A percentile compares a stretch with the other conserved stretches of the same genome.
Conservation (phyloP, 2,888 invertebrate species). For the Lithophane leautieri region DNA sequence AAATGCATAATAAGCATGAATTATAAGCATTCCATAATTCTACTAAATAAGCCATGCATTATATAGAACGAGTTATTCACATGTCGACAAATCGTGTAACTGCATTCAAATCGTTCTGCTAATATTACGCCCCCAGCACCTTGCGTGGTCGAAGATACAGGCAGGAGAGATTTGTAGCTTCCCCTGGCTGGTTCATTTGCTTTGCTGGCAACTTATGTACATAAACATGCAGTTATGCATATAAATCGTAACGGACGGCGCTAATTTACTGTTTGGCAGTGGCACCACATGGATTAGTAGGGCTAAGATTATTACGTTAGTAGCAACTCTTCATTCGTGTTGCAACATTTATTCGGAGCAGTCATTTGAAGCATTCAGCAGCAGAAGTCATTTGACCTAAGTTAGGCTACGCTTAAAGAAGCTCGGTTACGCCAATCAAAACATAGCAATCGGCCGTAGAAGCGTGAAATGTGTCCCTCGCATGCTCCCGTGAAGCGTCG, state of each 20-base stretch:
- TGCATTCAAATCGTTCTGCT: constrained; percentile 50
- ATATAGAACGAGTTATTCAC: constrained; percentile 44
- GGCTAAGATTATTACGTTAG: constrained; percentile 5
- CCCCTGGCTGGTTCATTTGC: not conserved
- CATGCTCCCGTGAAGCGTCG: constrained; percentile 50
- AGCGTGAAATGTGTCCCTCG: constrained; percentile 65
- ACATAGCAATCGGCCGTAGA: constrained; percentile 45
- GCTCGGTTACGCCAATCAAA: constrained; percentile 16
- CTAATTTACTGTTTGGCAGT: constrained; percentile 15
- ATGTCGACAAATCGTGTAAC: constrained; percentile 52
- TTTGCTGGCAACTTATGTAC: constrained; percentile 1
- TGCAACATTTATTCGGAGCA: not conserved
- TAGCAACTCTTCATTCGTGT: not conserved
- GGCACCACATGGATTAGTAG: not conserved
- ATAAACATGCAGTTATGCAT: constrained; percentile 11
- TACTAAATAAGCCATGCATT: constrained; percentile 16
- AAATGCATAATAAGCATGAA: not conserved
- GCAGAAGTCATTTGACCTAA: not conserved
- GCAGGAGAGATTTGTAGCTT: constrained; percentile 1
- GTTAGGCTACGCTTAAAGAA: not conserved
- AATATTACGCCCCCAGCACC: constrained; percentile 35
- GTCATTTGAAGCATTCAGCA: no score
- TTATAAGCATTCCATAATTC: not conserved
- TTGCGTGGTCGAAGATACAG: constrained; percentile 18
- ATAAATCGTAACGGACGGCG: constrained; percentile 1